phyloP scores from a whole-genome alignment of 1,140 invertebrate species.

The Coenobita brevimanus region DNA sequence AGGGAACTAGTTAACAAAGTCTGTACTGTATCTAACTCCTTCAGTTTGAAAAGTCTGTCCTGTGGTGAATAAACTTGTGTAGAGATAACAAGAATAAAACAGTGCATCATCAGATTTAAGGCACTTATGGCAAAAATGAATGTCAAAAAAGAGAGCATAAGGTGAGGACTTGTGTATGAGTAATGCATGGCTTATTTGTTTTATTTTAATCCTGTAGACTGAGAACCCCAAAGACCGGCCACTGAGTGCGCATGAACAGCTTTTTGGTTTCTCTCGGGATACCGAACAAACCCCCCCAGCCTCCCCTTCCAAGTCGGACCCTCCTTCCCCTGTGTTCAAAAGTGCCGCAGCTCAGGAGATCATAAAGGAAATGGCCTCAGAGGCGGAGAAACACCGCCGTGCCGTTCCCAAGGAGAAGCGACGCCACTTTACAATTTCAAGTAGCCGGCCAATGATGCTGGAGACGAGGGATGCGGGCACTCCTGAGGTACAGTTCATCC shows the following conservation, averaged over 20 bases:
- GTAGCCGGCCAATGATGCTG: conserved; percentile 76
- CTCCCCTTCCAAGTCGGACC: conserved; percentile 62
- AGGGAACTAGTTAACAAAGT: no score
- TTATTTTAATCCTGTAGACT: conserved; percentile 53
- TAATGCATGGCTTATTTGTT: conserved; percentile 63
- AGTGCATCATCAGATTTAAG: no score
- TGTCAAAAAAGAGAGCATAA: no score
- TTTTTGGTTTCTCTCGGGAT: conserved; percentile 72
- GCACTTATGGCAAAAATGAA: no score
- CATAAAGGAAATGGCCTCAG: conserved; percentile 83
- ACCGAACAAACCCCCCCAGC: conserved; percentile 63
- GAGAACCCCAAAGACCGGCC: conserved; percentile 69
- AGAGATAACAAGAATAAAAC: no score
- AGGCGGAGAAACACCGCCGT: conserved; percentile 68
- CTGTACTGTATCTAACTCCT: no score
- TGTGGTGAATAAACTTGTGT: no score
- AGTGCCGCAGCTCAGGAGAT: conserved; percentile 89
- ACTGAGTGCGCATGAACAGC: conserved; percentile 73
- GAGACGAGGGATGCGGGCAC: conserved; percentile 70
- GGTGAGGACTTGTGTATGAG: no score
- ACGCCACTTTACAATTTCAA: conserved; percentile 90
- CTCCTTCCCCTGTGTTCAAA: conserved; percentile 82
- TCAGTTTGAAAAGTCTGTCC: no score
- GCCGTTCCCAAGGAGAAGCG: conserved; percentile 86
- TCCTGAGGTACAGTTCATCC: conserved; percentile 59